Evolutionary conservation across 1,140 invertebrate genomes (phyloP).

Genomic region (silkworm (Bombyx mori)): ASM3026992v2 NC_085130.1:18938001-18938500

Average conservation of each 20-base stretch:
- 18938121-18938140: conserved; percentile 2
- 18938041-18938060: conserved; percentile 92
- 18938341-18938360: conserved; percentile 84
- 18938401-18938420: conserved; percentile 94
- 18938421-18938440: conserved; percentile 96
- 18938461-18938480: conserved; percentile 86
- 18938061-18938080: conserved; percentile 82
- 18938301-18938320: conserved; percentile 74
- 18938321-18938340: conserved; percentile 81
- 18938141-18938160: too few relatives aligned
- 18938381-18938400: conserved; percentile 92
- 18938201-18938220: too few relatives aligned
- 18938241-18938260: too few relatives aligned
- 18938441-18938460: conserved; percentile 88
- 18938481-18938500: conserved; percentile 14
- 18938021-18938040: conserved; percentile 95
- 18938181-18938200: too few relatives aligned
- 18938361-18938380: conserved; percentile 90
- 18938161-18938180: too few relatives aligned
- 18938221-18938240: too few relatives aligned
- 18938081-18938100: conserved; percentile 89
- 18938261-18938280: too few relatives aligned
- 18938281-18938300: too few relatives aligned
- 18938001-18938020: conserved; percentile 90
- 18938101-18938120: conserved; percentile 74